phyloP scores from a whole-genome alignment of 2,797 vertebrate genomes.

The Periparus ater region DNA sequence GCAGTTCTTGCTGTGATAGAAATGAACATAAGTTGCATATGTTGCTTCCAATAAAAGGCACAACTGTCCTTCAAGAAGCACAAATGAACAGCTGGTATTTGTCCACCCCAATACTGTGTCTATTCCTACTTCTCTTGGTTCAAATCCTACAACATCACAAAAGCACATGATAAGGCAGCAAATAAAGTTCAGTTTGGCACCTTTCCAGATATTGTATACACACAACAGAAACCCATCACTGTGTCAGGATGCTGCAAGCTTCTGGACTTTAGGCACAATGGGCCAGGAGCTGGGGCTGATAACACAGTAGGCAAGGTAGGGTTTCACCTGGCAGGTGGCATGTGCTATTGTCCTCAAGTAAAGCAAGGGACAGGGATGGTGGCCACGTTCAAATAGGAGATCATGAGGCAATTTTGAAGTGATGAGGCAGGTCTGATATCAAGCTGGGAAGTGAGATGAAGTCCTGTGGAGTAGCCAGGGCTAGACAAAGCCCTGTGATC shows the following conservation, averaged over 20 bases:
- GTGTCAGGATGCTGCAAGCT: background rate
- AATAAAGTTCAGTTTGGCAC: conserved; percentile 24
- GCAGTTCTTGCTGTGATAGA: background rate
- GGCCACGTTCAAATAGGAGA: background rate
- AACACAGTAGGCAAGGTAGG: background rate
- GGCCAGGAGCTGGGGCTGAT: background rate
- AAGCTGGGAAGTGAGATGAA: background rate
- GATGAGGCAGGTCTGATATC: background rate
- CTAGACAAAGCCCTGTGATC: background rate
- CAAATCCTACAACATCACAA: background rate
- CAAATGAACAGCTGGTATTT: background rate
- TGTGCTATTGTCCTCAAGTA: background rate
- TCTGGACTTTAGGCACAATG: background rate
- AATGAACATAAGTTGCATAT: background rate
- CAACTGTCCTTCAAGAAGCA: background rate
- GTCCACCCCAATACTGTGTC: accelerated
- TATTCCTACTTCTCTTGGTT: background rate
- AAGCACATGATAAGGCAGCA: background rate
- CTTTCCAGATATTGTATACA: conserved; percentile 10
- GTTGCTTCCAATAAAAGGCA: background rate
- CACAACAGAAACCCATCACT: background rate
- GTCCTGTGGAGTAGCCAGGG: background rate
- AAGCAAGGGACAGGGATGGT: background rate
- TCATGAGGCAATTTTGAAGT: background rate
- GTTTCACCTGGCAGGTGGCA: background rate